phyloP scores from a whole-genome alignment of 2,797 vertebrate genomes.

The Lepus townsendii region DNA sequence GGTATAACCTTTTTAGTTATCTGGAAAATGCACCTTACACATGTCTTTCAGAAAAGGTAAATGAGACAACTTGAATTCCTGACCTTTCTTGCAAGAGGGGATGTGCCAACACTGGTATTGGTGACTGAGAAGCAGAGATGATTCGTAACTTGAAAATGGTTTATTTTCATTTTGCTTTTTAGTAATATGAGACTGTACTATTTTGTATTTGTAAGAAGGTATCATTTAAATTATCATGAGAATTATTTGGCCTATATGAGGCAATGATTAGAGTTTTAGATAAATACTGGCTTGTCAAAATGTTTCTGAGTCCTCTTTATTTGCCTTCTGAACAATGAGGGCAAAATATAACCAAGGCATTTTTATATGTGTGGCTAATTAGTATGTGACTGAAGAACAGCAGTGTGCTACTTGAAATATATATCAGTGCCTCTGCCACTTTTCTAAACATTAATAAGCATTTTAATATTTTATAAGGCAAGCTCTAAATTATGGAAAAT shows the following conservation, averaged over 20 bases:
- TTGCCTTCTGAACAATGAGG: not conserved
- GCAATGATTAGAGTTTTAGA: not conserved
- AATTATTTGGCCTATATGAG: constrained; percentile 39
- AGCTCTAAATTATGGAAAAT: constrained; percentile 82
- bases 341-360: constrained; percentile 52
- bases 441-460: constrained; percentile 81
- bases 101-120: not conserved
- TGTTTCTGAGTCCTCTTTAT: not conserved
- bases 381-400: constrained; percentile 73
- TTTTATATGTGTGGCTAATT: constrained; percentile 78
- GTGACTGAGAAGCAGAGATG: constrained; percentile 28
- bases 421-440: constrained; percentile 69
- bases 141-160: constrained; percentile 20
- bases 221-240: not conserved
- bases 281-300: constrained; percentile 17
- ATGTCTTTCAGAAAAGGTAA: not conserved
- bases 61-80: constrained; percentile 1
- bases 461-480: constrained; percentile 84
- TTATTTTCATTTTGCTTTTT: constrained; percentile 36
- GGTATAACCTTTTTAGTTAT: not conserved
- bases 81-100: not conserved
- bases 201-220: constrained; percentile 24
- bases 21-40: not conserved
- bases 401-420: constrained; percentile 56
- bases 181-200: not conserved